Evolutionary conservation across 2,113 vertebrate species (phyloP), one percentile per base, ranked within the genome.

Genomic region (Halcyon senegalensis): DNA sequence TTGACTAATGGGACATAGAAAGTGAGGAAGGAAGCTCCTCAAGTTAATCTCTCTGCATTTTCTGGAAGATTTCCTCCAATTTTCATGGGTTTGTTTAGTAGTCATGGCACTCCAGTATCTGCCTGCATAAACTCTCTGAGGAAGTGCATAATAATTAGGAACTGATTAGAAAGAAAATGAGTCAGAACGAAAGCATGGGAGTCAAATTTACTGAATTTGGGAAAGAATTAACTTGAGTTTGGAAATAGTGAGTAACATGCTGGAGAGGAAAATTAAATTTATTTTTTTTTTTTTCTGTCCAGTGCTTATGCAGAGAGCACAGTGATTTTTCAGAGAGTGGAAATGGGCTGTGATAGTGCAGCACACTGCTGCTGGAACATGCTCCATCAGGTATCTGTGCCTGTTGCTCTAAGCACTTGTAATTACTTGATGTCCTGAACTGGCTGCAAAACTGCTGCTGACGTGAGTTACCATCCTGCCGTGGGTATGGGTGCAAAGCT

Each of bases 161-260:
- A 59, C 56, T 90, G 64, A 91, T 93, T 89, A 70, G 41, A 60
- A 44, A 53, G 35, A 91, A 68, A 94, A 73, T 87, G 92, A 90
- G 60, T 93, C 89, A 92, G 79, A 74, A 56, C 31, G 59, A 20
- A 88, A 93, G 53, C 43, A 64, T 24, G n/a, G 9, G 6, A 91
- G 41, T 73, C 31, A 44, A 58, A 93, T 84, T 82, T 79, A 92
- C n/a, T 67, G 67, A 21, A 86, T 86, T 84, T 90, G 75, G 41
- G 80, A 62, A 80, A 48, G 24, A 80, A 79, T 58, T 76, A 33
- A 58, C 7, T 53, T 80, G 3, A 35, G 21, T 14, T 84, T 74
- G 51, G 84, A 93, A 95, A 84, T 59, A 23, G 63, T 66, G 63
- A 41, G 30, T 27, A 66, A 43, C 9, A 10, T 10, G 30, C 59